Conservation (phyloP, 2,797 vertebrate species). For the Tiaroga cobitis region DNA sequence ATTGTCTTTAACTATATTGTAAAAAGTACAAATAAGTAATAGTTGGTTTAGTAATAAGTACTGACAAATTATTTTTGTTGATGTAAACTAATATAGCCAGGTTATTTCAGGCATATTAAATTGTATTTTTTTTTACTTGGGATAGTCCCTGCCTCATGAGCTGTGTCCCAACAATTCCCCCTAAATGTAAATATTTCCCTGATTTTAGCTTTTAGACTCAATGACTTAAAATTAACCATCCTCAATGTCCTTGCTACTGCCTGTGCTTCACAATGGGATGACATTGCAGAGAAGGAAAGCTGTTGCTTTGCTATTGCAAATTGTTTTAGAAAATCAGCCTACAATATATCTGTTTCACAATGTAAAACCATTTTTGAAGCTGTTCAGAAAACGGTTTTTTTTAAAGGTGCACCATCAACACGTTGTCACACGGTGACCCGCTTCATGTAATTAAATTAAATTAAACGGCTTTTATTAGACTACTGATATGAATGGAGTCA, state of each 20-base stretch:
- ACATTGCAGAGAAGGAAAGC: background rate
- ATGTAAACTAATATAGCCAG: background rate
- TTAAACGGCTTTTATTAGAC: background rate
- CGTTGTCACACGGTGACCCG: background rate
- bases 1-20: background rate
- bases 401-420: background rate
- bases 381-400: background rate
- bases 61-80: background rate
- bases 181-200: background rate
- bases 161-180: background rate
- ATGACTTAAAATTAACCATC: background rate
- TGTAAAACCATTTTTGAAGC: background rate
- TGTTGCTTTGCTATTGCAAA: background rate
- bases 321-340: background rate
- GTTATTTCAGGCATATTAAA: background rate
- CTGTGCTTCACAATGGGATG: background rate
- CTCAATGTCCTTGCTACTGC: conserved; percentile 2
- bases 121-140: background rate
- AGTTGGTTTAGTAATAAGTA: background rate
- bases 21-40: background rate
- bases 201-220: background rate
- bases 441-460: background rate
- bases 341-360: background rate
- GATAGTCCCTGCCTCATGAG: background rate
- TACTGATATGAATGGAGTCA: background rate